phyloP scores from a whole-genome alignment of 2,888 invertebrate genomes.

The Dryobota labecula region DNA sequence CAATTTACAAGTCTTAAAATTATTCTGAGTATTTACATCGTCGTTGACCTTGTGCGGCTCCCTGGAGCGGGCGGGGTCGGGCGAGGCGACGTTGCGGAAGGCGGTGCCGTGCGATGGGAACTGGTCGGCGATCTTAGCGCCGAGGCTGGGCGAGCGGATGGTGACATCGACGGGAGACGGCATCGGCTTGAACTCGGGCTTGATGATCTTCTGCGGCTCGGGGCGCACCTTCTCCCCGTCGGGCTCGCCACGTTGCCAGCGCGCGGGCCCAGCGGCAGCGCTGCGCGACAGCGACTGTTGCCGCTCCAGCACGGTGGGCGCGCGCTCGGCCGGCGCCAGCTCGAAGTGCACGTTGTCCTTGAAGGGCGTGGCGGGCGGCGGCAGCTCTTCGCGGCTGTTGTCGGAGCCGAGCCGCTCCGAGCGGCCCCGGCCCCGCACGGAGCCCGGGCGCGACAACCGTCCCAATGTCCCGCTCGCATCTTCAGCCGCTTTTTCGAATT shows the following conservation, averaged over 20 bases:
- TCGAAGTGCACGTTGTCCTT: slow-evolving; percentile 81
- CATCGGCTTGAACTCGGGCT: slow-evolving; percentile 87
- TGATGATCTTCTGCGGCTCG: slow-evolving; percentile 86
- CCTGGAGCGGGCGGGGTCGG: slow-evolving; percentile 75
- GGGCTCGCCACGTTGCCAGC: slow-evolving; percentile 79
- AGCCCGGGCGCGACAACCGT: slow-evolving; percentile 81
- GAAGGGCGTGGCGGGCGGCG: slow-evolving; percentile 82
- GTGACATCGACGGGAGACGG: slow-evolving; percentile 83
- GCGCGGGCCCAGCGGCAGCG: slow-evolving; percentile 69
- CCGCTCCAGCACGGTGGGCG: slow-evolving; percentile 68
- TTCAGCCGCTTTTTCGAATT: slow-evolving; percentile 87
- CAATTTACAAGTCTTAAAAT: slow-evolving; percentile 82
- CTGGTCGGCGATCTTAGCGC: slow-evolving; percentile 83
- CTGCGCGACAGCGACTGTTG: slow-evolving; percentile 73
- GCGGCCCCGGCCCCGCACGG: slow-evolving; percentile 74
- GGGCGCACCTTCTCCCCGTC: slow-evolving; percentile 77
- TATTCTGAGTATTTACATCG: slow-evolving; percentile 80
- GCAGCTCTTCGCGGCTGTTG: slow-evolving; percentile 74
- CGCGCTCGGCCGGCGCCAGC: slow-evolving; percentile 51
- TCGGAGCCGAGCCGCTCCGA: slow-evolving; percentile 72
- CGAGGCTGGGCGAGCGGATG: slow-evolving; percentile 86
- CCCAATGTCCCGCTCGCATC: slow-evolving; percentile 78
- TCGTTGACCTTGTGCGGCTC: slow-evolving; percentile 74
- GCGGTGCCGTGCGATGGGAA: slow-evolving; percentile 88
- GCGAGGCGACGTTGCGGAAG: slow-evolving; percentile 86